Evolutionary conservation across 1,140 invertebrate species (phyloP).

Genomic region (Drosophila malerkotliana): DNA sequence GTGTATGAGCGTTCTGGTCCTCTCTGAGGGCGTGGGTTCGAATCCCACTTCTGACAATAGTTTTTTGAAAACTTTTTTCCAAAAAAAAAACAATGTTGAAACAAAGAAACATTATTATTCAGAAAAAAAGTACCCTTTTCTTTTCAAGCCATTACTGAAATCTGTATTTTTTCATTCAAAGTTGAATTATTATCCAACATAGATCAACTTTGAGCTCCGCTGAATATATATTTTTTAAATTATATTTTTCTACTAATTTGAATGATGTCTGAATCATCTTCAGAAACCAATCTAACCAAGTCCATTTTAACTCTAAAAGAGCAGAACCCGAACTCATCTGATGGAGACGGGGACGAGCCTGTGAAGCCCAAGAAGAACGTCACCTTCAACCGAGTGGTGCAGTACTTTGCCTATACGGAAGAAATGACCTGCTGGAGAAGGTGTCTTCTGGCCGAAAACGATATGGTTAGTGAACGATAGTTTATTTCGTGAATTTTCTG

Average conservation of each 20-base stretch:
- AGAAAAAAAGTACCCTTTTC: not conserved
- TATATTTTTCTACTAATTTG: constrained; percentile 6
- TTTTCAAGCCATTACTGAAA: not conserved
- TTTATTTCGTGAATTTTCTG: not conserved
- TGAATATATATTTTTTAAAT: not conserved
- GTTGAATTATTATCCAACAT: not conserved
- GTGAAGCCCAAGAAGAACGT: constrained; percentile 29
- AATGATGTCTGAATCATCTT: not conserved
- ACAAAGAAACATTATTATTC: not conserved
- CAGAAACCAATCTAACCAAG: not conserved
- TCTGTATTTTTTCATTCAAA: not conserved
- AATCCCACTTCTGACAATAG: constrained; percentile 90
- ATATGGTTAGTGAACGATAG: constrained; percentile 11
- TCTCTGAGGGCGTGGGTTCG: constrained; percentile 94
- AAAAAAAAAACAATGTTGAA: too few relatives aligned
- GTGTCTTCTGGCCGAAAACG: not conserved
- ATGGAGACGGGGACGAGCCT: not conserved
- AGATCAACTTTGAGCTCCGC: not conserved
- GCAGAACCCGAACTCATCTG: not conserved
- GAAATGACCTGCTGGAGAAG: constrained; percentile 2
- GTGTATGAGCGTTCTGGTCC: constrained; percentile 88
- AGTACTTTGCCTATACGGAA: constrained; percentile 30
- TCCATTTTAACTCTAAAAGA: constrained; percentile 24
- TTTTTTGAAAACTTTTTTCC: not conserved
- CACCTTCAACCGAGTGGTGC: constrained; percentile 38